A percentile compares a stretch with the other conserved stretches of the same genome.
Evolutionary conservation across 2,797 vertebrate species (phyloP).

Genomic region (Mormyrops boulengeri): DNA sequence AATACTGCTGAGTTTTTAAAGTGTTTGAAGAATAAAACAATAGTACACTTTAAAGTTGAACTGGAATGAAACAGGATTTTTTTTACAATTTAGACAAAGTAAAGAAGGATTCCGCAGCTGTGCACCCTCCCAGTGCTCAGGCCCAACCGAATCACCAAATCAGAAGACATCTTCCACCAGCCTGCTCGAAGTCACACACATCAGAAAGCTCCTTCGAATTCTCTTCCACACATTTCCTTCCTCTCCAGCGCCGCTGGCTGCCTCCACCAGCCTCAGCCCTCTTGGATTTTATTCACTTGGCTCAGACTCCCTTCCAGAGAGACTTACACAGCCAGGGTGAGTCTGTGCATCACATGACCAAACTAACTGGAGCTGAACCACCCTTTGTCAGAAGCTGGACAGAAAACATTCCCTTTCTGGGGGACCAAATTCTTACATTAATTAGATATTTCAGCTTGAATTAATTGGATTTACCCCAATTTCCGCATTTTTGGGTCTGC

Average conservation of each 20-base stretch:
- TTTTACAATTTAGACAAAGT: neutral
- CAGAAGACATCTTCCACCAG: neutral
- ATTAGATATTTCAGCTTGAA: neutral
- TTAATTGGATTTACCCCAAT: neutral
- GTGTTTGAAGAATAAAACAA: neutral
- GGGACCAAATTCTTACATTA: neutral
- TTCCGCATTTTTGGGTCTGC: neutral
- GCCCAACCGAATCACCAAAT: neutral
- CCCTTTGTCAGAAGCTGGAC: neutral
- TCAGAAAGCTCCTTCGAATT: neutral
- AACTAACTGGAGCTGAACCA: neutral
- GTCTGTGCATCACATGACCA: neutral
- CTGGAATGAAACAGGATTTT: neutral
- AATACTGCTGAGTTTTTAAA: neutral
- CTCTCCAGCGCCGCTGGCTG: neutral
- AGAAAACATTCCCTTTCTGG: neutral
- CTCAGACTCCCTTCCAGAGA: neutral
- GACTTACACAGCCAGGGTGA: neutral
- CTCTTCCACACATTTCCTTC: neutral
- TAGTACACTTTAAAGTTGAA: neutral
- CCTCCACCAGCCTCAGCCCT: neutral
- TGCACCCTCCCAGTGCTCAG: neutral
- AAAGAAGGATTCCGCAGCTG: neutral
- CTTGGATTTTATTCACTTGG: neutral
- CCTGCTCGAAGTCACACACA: neutral